Evolutionary conservation across 1,140 invertebrate genomes (phyloP), one percentile per base, ranked within the genome.

Genomic region (Hydropsyche tenuis): DNA sequence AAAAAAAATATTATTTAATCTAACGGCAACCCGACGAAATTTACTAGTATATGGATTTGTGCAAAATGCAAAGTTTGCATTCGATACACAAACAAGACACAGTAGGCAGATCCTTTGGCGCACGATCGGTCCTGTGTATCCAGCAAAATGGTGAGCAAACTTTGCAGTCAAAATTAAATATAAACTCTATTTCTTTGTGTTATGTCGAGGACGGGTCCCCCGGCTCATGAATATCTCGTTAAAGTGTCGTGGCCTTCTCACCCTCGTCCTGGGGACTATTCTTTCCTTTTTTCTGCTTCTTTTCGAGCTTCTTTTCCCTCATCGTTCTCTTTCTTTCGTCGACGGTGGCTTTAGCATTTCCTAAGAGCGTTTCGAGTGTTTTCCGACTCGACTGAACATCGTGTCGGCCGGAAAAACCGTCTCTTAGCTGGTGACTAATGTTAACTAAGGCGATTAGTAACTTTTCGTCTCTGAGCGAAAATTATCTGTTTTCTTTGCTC

Each of bases 181-280:
- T 74, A 74, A 74, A 74, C 51, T 74, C 66, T 69, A 70, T 73
- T 71, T 76, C 60, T 72, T 73, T 71, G 72, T 72, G 70, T 71
- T 73, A 37, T 45, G 69, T 73, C 37, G 51, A 23, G 74, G 63
- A 65, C 64, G 60, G 48, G 66, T 72, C 72, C 75, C 72, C 11
- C 27, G 62, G 72, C 75, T 76, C 75, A 76, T 76, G 75, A 76
- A 76, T 76, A 76, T 76, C 75, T 74, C 68, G 75, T 76, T 76
- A 76, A 73, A 69, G 42, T 43, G 65, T 68, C 69, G 68, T 51
- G 75, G 56, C 63, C 22, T 72, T 73, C 56, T 56, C 73, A 25
- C 69, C 51, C 46, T 53, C 25, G 69, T 46, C 27, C 27, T n/a
- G 25, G 25, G 2, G 12, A 22, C 60, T 65, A 43, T 60, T 46